Base-by-base conservation (phyloP, 2,113 vertebrate genomes). In the Hiodon tergisus region DNA sequence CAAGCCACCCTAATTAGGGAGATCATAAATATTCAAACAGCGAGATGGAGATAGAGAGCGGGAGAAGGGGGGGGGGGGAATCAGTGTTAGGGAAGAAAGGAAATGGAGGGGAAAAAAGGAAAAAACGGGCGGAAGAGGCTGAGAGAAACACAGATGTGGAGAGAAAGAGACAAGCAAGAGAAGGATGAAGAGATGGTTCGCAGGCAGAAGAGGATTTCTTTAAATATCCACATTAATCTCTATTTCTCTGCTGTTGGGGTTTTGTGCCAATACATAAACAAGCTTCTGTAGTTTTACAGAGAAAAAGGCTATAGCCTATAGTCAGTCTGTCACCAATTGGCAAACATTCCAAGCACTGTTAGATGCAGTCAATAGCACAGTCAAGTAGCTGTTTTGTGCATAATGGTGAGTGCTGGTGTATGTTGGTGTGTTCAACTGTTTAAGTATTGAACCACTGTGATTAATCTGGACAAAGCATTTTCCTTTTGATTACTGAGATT, bases 1-100 rank as follows among this genome's bases (percentile, higher is more conserved):
- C 78, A 80, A 77, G 79, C 66, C 81, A 81, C 73, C 82, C 80
- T 87, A 88, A 89, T 89, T 90, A 85, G 83, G 84, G 80, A 67
- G 78, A 52, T 72, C 79, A 87, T 88, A 86, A 88, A 90, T 89
- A 88, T 90, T 85, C 83, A 86, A 87, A 79, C 67, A 79, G 69
- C 50, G 69, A 80, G 72, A 80, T 82, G 78, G 82, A 83, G 74
- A 76, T 65, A 73, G 82, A 71, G 74, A 65, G 74, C 69, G 69
- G 61, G 55, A 72, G 77, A 10, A 52, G 16, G 6, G n/a, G 6
- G 57, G 66, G 60, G 55, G 68, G 68, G 72, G 75, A 47, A 9
- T 9, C 52, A 72, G 4, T 17, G 53, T 48, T 10, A 71, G 8
- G 76, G 74, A 7, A 46, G 3, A 60, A 9, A 70, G 13, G 16